Conservation (phyloP, 2,797 vertebrate species). For the Morelia viridis region DNA sequence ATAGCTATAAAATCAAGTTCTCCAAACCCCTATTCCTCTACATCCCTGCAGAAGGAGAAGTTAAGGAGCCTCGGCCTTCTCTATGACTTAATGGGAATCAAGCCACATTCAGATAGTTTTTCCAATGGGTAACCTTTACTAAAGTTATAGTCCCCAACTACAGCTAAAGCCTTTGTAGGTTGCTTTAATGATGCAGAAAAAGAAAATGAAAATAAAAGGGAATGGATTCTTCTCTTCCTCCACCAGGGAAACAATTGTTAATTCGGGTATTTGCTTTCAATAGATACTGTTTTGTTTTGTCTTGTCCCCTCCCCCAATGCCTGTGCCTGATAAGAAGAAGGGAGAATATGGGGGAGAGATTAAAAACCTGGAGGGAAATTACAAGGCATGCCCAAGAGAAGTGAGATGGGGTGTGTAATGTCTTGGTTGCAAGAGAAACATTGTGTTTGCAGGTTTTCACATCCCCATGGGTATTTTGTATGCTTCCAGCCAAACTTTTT, state of each 20-base stretch:
- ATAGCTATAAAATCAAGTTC: constrained; percentile 56
- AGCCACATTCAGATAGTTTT: constrained; percentile 55
- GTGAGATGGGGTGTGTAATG: constrained; percentile 41
- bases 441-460: constrained; percentile 39
- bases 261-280: constrained; percentile 45
- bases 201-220: constrained; percentile 10
- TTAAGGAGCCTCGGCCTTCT: constrained; percentile 48
- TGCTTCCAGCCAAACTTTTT: constrained; percentile 46
- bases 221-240: constrained; percentile 49
- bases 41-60: constrained; percentile 16
- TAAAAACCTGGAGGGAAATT: constrained; percentile 31
- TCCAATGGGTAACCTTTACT: constrained; percentile 47
- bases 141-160: constrained; percentile 54
- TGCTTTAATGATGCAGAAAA: constrained; percentile 56
- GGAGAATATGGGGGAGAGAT: background rate
- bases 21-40: constrained; percentile 30
- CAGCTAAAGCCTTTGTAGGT: constrained; percentile 60
- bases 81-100: constrained; percentile 18
- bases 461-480: constrained; percentile 20
- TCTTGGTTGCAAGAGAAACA: constrained; percentile 46
- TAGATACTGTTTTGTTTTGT: background rate
- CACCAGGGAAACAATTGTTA: constrained; percentile 41
- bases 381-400: constrained; percentile 28
- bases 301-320: constrained; percentile 8
- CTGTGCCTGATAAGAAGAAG: constrained; percentile 8